Evolutionary conservation across 2,888 invertebrate genomes (phyloP), one percentile per base, ranked within the genome.

Genomic region (Galerucella calmariensis): DNA sequence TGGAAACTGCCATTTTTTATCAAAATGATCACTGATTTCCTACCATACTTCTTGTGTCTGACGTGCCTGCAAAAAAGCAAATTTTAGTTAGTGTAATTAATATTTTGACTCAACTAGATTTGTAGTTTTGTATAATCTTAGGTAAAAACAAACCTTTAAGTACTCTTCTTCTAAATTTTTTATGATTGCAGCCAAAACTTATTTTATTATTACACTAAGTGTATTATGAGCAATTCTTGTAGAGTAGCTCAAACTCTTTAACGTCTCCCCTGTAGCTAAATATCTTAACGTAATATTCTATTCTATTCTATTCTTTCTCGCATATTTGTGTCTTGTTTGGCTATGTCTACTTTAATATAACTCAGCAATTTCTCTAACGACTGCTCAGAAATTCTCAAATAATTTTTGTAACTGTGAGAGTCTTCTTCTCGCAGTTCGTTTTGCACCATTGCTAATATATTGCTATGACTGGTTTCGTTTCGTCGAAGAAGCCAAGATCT

Each of bases 401-500:
- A 58, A 58, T 58, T 16, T 58, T 58, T 58, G 24, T 20, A 20
- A 58, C 58, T 58, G 20, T 24, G 24, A 58, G 56, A 12, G 12
- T 56, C 56, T 56, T 56, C 56, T 56, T 16, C 56, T 56, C 56
- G 11, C 46, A 46, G 46, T 46, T 46, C 46, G 46, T 46, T 46
- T 46, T 46, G 46, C 9, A 46, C 46, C 12, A 56, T 56, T n/a
- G 56, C n/a, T 56, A 56, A 56, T 20, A n/a, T 20, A 56, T 56
- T 56, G 56, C 20, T 56, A 56, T 16, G 20, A 56, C 20, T n/a
- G 56, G 11, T 56, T 56, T 56, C 56, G 20, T n/a, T 56, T 6
- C n/a, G n/a, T 56, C 56, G 2, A 56, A 56, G 56, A 56, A 56
- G 56, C 56, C 56, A 56, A 56, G 16, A 20, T 58, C 58, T 58